Conservation (phyloP, 2,797 vertebrate species). For the Loris lydekkerianus region DNA sequence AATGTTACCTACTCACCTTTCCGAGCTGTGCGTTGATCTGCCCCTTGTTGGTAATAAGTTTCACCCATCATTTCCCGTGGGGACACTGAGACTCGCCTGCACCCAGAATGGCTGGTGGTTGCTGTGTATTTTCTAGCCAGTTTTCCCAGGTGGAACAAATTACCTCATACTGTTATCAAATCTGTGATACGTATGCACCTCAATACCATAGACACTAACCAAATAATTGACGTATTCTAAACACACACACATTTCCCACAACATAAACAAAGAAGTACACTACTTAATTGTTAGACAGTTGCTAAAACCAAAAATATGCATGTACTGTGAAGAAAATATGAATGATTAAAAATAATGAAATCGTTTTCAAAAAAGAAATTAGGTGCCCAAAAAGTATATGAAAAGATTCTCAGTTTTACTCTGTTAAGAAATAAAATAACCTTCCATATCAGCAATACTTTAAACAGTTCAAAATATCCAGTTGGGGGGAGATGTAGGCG, state of each 20-base stretch:
- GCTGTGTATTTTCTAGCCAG: background rate
- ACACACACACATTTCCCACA: background rate
- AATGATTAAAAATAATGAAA: background rate
- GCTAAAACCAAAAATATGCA: background rate
- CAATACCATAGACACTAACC: background rate
- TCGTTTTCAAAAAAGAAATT: background rate
- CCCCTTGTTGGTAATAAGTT: background rate
- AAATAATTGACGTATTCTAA: background rate
- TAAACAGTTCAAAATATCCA: background rate
- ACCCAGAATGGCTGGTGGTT: background rate
- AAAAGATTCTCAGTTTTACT: background rate
- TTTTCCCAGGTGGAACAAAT: background rate
- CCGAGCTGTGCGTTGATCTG: background rate
- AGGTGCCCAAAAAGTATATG: background rate
- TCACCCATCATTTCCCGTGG: background rate
- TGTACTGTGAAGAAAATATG: background rate
- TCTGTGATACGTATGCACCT: background rate
- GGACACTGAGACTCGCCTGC: background rate
- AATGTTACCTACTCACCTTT: background rate
- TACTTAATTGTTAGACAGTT: background rate
- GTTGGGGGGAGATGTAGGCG: background rate
- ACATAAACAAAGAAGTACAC: background rate
- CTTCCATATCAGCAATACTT: background rate
- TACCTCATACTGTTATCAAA: background rate
- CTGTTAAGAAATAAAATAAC: background rate